A percentile compares a stretch with the other conserved stretches of the same genome.
These are phyloP conservation scores for Chrysochloris asiatica DNA, from an alignment of 2,113 vertebrate genomes.

Conservation along the genomic window DNA sequence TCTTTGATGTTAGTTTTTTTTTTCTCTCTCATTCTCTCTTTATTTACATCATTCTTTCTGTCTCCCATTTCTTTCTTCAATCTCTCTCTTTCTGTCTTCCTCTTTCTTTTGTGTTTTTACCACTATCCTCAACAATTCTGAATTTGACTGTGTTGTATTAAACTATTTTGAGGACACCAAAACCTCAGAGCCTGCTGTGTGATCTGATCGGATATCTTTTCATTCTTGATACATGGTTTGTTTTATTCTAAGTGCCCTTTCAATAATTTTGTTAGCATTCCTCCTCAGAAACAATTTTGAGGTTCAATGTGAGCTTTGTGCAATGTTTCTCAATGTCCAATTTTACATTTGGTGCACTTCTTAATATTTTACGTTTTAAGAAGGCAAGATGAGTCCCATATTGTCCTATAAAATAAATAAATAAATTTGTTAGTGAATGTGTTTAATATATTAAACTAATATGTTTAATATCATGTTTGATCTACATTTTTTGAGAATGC, in stretches of 20 bases:
- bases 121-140: slow-evolving; percentile 12
- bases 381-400: background rate
- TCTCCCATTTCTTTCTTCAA: background rate
- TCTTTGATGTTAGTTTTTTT: background rate
- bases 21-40: background rate
- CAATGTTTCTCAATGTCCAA: background rate
- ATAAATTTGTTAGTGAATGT: background rate
- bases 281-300: slow-evolving; percentile 51
- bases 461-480: slow-evolving; percentile 23
- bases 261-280: slow-evolving; percentile 49
- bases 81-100: background rate
- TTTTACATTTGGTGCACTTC: slow-evolving; percentile 44
- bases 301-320: background rate
- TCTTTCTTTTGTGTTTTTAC: background rate
- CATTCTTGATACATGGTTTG: slow-evolving; percentile 35
- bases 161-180: slow-evolving; percentile 20
- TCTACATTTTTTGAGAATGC: background rate
- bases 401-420: slow-evolving; percentile 19
- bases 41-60: background rate
- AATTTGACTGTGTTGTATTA: slow-evolving; percentile 31
- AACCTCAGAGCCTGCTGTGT: slow-evolving; percentile 3
- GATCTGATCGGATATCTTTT: slow-evolving; percentile 50
- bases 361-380: background rate
- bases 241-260: background rate
- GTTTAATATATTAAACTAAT: slow-evolving; percentile 8